Evolutionary conservation across 1,140 invertebrate genomes (phyloP), one percentile per base, ranked within the genome.

Genomic region (Ruditapes philippinarum): DNA sequence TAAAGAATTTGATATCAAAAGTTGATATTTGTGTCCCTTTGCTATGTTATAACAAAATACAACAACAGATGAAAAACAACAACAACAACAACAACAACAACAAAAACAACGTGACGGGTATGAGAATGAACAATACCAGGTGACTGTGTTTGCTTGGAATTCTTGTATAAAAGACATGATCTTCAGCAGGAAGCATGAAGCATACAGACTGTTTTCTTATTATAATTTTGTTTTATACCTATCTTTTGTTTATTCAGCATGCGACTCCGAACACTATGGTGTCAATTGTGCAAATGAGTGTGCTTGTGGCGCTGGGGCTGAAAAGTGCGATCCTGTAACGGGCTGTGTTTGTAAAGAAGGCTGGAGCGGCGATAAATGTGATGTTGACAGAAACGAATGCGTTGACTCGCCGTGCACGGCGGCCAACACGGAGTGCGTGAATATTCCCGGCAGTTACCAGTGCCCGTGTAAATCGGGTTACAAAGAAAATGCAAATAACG

Each of bases 291-390:
- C 83, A 0, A 74, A 12, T 25, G 42, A 36, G 33, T 86, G 83
- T 65, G 49, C 31, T 25, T 88, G 85, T 57, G 74, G 73, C 12
- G 38, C 28, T n/a, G 85, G 85, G 31, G 85, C 85, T 17, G 1
- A 5, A 11, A 31, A 5, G 25, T 88, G 85, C 45, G 62, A 88
- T 40, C 22, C 38, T 22, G 40, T 49, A 12, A 65, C 40, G 1
- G 85, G 85, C 28, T 88, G 85, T 65, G 85, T 88, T n/a, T 88
- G 85, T 62, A 68, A 68, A 38, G 31, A 65, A 14, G 85, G 85
- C n/a, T 88, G 85, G 85, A 80, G 1, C 1, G 74, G 85, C 5
- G 68, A 31, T 11, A 85, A 85, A 38, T 85, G 82, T 54, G 33
- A 49, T 31, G 28, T 36, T 0, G 82, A 85, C 33, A 40, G 25